Evolutionary conservation across 2,888 invertebrate genomes (phyloP).

Genomic region (Hypsopygia costalis): DNA sequence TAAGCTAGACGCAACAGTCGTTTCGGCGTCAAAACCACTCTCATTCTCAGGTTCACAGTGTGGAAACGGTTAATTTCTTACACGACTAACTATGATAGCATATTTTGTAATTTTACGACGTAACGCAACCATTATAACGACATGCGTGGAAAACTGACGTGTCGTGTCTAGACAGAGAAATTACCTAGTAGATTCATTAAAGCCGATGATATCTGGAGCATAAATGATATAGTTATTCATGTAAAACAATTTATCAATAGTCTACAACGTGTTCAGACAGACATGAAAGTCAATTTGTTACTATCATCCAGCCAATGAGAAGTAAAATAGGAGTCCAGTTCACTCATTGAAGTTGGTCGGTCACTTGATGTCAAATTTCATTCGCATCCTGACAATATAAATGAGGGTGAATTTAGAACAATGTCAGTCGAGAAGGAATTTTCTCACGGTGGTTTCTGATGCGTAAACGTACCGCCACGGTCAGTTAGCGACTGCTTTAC

Average conservation of each 20-base stretch:
- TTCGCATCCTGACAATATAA: constrained; percentile 35
- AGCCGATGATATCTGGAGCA: constrained; percentile 49
- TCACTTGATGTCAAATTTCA: constrained; percentile 7
- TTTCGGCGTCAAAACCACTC: constrained; percentile 57
- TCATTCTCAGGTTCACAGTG: constrained; percentile 46
- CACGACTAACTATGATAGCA: constrained; percentile 38
- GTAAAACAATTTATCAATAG: constrained; percentile 14
- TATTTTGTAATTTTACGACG: constrained; percentile 44
- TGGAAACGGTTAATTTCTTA: constrained; percentile 57
- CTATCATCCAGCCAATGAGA: not conserved
- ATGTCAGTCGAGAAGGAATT: constrained; percentile 53
- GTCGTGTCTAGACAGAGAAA: constrained; percentile 54
- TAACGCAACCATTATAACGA: constrained; percentile 34
- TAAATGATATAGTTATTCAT: constrained; percentile 26
- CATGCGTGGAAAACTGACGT: constrained; percentile 32
- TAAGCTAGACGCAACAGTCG: constrained; percentile 17
- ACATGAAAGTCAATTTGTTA: not conserved
- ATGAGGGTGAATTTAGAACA: constrained; percentile 60
- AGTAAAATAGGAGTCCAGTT: constrained; percentile 7
- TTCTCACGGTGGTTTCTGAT: constrained; percentile 69
- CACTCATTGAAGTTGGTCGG: constrained; percentile 1
- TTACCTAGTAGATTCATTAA: constrained; percentile 43
- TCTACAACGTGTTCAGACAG: not conserved
- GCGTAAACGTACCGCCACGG: constrained; percentile 64
- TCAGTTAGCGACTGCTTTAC: constrained; percentile 55